Evolutionary conservation across 2,888 invertebrate genomes (phyloP).

Genomic region (Luperina nickerlii): DNA sequence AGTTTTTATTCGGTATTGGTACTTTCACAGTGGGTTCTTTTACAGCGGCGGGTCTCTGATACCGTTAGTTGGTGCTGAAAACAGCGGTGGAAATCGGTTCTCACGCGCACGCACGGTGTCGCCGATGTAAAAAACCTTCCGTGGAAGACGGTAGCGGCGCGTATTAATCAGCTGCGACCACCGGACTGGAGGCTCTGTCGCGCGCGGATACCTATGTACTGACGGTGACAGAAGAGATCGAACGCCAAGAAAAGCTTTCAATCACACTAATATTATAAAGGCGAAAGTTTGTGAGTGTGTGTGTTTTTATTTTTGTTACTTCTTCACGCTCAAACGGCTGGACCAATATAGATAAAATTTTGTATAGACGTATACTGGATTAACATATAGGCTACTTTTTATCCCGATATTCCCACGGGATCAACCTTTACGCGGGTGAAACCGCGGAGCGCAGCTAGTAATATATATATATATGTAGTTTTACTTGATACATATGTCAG

Average conservation of each 20-base stretch:
- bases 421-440: no score
- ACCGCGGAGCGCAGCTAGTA: no score
- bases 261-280: no score
- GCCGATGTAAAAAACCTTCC: slow-evolving; percentile 73
- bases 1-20: slow-evolving; percentile 59
- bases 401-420: no score
- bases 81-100: slow-evolving; percentile 78
- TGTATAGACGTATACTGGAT: no score
- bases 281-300: no score
- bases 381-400: no score
- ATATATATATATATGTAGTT: not conserved
- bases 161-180: slow-evolving; percentile 82
- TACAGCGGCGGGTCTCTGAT: slow-evolving; percentile 46
- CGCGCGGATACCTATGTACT: slow-evolving; percentile 71
- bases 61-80: slow-evolving; percentile 70
- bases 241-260: not conserved
- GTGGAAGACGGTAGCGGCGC: slow-evolving; percentile 78
- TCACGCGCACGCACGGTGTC: slow-evolving; percentile 85
- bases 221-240: slow-evolving; percentile 46
- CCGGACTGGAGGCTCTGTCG: slow-evolving; percentile 58
- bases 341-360: no score
- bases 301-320: no score
- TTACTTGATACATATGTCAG: not conserved
- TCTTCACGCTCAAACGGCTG: no score
- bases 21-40: slow-evolving; percentile 64